phyloP scores from a whole-genome alignment of 2,888 invertebrate species.

The Steinernema carpocapsae region DNA sequence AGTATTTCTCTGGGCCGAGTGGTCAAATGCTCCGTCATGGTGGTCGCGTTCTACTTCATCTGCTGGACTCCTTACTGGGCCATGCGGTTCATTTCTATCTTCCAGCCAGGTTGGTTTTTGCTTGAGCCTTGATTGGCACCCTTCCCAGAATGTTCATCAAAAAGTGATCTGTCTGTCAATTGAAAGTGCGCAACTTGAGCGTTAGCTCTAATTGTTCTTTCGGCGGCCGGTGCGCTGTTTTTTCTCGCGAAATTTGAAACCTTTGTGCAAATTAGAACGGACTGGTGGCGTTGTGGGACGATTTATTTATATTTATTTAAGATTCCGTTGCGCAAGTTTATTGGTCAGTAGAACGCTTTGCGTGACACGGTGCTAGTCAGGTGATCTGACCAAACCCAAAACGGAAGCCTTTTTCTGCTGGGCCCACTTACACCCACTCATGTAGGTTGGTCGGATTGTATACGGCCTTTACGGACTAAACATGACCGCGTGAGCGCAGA shows the following conservation, averaged over 20 bases:
- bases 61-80: constrained; percentile 68
- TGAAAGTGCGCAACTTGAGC: constrained; percentile 26
- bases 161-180: background rate
- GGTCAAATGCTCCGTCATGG: constrained; percentile 65
- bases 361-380: constrained; percentile 28
- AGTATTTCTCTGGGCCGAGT: constrained; percentile 62
- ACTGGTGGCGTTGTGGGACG: constrained; percentile 13
- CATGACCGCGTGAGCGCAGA: background rate
- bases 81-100: constrained; percentile 49
- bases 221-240: constrained; percentile 27
- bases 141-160: background rate
- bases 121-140: background rate
- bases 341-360: constrained; percentile 21
- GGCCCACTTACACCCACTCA: constrained; percentile 25
- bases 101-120: constrained; percentile 34
- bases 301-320: constrained; percentile 35
- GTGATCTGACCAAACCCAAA: background rate
- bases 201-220: constrained; percentile 27
- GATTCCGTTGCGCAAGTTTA: constrained; percentile 27
- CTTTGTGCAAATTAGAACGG: constrained; percentile 31
- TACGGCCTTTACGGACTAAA: background rate
- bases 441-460: background rate
- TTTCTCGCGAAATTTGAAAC: constrained; percentile 22
- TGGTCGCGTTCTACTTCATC: constrained; percentile 68
- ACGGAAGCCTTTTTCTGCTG: background rate